These are phyloP conservation scores for Takifugu bimaculatus DNA, from an alignment of 2,113 vertebrate species.

Conservation along the genomic window DNA sequence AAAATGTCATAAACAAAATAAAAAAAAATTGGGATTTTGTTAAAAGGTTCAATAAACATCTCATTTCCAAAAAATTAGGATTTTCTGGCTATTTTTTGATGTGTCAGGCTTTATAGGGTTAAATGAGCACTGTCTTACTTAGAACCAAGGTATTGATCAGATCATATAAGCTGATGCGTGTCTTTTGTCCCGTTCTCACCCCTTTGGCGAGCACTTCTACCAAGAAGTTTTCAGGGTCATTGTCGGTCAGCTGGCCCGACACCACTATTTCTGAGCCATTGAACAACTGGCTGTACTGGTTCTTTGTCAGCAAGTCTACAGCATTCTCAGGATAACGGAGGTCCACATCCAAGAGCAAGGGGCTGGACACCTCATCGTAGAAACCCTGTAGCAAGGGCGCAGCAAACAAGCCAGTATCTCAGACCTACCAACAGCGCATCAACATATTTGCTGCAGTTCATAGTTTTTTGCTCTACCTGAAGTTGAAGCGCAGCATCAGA, in stretches of 20 bases:
- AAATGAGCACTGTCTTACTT: too few species aligned
- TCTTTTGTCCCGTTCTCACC: constrained; percentile 65
- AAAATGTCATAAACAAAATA: too few species aligned
- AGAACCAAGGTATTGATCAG: background rate
- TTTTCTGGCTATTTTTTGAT: too few species aligned
- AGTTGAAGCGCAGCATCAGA: constrained; percentile 87
- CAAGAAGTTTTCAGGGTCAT: constrained; percentile 65
- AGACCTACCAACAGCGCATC: background rate
- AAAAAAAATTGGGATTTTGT: too few species aligned
- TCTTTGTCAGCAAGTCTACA: constrained; percentile 71
- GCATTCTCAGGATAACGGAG: constrained; percentile 76
- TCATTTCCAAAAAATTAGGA: too few species aligned
- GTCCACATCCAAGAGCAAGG: constrained; percentile 76
- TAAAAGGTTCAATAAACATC: too few species aligned
- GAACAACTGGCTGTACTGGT: constrained; percentile 77
- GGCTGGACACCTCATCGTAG: constrained; percentile 83
- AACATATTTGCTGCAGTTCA: background rate
- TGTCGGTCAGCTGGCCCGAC: constrained; percentile 76
- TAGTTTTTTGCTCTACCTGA: constrained; percentile 43
- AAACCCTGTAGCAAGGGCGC: constrained; percentile 69
- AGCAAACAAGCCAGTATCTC: background rate
- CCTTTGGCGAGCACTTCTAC: constrained; percentile 74
- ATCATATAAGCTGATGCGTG: background rate
- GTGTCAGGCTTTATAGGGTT: too few species aligned
- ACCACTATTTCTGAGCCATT: constrained; percentile 86